These are phyloP conservation scores for Sebastes diploproa DNA, from an alignment of 2,797 vertebrate species.

Conservation along the genomic window DNA sequence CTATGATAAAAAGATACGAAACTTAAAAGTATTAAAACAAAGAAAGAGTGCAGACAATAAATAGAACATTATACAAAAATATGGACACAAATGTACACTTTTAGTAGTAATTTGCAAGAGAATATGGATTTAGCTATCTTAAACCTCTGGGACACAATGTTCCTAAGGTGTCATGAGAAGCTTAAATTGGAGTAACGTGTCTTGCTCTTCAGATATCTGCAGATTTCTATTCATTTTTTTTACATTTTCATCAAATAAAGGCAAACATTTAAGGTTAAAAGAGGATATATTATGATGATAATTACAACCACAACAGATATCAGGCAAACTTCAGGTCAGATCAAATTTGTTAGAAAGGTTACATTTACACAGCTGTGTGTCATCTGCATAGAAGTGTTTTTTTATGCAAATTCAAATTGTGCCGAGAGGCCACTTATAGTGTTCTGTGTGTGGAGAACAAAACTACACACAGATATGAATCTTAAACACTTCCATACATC, in stretches of 20 bases:
- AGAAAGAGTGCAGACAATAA: background rate
- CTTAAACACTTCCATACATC: background rate
- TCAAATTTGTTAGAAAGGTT: background rate
- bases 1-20: background rate
- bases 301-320: background rate
- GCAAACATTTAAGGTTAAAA: background rate
- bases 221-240: background rate
- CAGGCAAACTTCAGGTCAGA: background rate
- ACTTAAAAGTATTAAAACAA: background rate
- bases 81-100: background rate
- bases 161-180: background rate
- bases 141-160: background rate
- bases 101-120: background rate
- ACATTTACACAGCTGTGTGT: background rate
- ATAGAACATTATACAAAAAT: background rate
- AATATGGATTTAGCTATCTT: background rate
- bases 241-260: background rate
- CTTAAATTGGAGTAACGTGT: background rate
- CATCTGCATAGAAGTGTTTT: background rate
- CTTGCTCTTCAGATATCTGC: background rate
- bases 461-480: background rate
- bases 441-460: background rate
- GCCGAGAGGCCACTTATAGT: background rate
- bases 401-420: background rate
- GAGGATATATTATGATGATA: background rate